Evolutionary conservation across 2,113 vertebrate species (phyloP).

Genomic region (Rhinopomastus cyanomelas): DNA sequence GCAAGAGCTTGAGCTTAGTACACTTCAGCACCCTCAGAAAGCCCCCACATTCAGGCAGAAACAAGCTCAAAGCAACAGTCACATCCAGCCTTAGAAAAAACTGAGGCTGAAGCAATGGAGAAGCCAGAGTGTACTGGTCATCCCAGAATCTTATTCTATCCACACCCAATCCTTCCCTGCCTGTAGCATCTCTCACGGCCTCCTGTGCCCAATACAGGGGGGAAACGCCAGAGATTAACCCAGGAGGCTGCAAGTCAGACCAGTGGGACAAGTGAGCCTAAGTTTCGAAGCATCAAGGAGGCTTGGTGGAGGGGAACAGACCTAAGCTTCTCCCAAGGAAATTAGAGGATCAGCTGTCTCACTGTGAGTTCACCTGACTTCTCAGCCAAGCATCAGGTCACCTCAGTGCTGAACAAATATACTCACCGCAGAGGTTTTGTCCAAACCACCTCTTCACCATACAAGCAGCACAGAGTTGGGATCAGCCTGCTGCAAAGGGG

Average conservation of each 20-base stretch:
- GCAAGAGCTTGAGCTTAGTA: neutral
- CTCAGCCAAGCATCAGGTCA: neutral
- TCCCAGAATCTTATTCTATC: neutral
- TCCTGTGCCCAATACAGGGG: neutral
- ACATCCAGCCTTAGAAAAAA: neutral
- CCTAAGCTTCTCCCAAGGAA: neutral
- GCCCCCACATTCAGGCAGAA: neutral
- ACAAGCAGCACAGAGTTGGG: rapidly evolving
- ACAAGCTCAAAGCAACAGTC: neutral
- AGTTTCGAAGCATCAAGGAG: neutral
- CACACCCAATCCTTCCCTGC: neutral
- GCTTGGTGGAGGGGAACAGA: neutral
- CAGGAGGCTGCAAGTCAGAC: neutral
- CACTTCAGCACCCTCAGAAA: neutral
- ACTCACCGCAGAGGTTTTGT: neutral
- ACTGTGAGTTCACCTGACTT: neutral
- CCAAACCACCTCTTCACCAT: neutral
- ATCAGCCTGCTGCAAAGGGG: neutral
- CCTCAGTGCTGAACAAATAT: neutral
- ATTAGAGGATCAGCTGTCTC: neutral
- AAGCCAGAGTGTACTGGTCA: neutral
- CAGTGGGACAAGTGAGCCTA: too few species aligned
- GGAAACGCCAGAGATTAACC: neutral
- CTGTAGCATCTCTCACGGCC: neutral
- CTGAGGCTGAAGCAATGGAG: neutral